Conservation (phyloP, 2,888 invertebrate genomes). For the Dicycla oo region DNA sequence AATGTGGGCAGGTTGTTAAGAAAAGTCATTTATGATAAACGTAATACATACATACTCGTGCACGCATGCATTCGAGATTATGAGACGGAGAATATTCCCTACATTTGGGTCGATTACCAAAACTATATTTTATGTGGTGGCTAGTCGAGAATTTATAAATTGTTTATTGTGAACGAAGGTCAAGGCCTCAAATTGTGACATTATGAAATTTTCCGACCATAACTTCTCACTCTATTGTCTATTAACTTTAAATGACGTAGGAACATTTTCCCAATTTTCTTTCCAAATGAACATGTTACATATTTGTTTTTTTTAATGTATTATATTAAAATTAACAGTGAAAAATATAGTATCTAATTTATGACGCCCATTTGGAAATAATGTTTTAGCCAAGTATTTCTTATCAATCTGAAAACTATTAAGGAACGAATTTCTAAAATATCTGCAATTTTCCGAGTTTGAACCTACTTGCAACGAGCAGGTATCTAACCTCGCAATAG, state of each 20-base stretch:
- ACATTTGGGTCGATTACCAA: constrained; percentile 40
- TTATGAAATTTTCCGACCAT: constrained; percentile 24
- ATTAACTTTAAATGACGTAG: background rate
- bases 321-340: background rate
- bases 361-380: background rate
- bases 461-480: constrained; percentile 9
- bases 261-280: background rate
- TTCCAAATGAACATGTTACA: background rate
- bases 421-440: constrained; percentile 11
- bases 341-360: background rate
- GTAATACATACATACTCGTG: constrained; percentile 57
- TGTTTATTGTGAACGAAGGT: constrained; percentile 36
- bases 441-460: constrained; percentile 4
- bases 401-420: background rate
- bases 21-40: constrained; percentile 79
- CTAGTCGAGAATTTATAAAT: constrained; percentile 29
- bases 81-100: constrained; percentile 32
- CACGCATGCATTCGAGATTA: constrained; percentile 20
- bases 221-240: background rate
- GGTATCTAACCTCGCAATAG: constrained; percentile 26
- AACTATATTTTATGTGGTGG: constrained; percentile 38
- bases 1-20: constrained; percentile 72
- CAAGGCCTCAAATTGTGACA: constrained; percentile 35
- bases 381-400: background rate
- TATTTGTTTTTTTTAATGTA: too few species aligned